A percentile compares a stretch with the other conserved stretches of the same genome.
Evolutionary conservation across 2,113 vertebrate species (phyloP).

Genomic region (Isurus oxyrinchus): DNA sequence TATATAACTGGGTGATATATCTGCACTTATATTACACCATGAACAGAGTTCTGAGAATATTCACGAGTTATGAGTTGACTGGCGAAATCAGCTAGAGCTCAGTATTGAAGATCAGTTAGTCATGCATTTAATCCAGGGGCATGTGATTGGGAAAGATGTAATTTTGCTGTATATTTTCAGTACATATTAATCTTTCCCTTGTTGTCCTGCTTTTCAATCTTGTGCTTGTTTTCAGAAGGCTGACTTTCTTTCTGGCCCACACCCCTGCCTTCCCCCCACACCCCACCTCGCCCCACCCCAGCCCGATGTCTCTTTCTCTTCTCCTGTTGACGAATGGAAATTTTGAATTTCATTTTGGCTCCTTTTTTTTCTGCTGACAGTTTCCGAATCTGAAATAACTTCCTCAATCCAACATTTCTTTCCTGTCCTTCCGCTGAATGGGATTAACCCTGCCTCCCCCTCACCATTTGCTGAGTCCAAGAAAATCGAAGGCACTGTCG

Average conservation of each 20-base stretch:
- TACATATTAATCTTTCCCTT: background rate
- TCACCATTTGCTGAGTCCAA: background rate
- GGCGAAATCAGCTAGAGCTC: background rate
- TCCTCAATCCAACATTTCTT: background rate
- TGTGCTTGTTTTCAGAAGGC: background rate
- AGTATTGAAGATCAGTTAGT: background rate
- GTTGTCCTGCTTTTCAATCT: background rate
- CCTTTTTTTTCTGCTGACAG: background rate
- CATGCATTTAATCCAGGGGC: background rate
- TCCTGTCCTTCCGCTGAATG: background rate
- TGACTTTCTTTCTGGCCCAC: background rate
- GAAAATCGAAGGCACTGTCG: background rate
- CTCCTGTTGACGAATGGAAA: background rate
- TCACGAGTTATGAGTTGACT: too few species aligned
- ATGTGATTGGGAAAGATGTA: background rate
- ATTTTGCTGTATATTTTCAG: background rate
- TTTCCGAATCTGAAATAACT: constrained; percentile 9
- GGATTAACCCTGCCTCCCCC: background rate
- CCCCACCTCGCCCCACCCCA: too few species aligned
- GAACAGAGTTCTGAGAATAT: background rate
- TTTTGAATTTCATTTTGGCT: background rate
- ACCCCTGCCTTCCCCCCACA: too few species aligned
- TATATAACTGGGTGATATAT: background rate
- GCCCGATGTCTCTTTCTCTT: background rate
- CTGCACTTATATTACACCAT: background rate